Evolutionary conservation across 2,888 invertebrate species (phyloP).

Genomic region (Desoria tigrina): DNA sequence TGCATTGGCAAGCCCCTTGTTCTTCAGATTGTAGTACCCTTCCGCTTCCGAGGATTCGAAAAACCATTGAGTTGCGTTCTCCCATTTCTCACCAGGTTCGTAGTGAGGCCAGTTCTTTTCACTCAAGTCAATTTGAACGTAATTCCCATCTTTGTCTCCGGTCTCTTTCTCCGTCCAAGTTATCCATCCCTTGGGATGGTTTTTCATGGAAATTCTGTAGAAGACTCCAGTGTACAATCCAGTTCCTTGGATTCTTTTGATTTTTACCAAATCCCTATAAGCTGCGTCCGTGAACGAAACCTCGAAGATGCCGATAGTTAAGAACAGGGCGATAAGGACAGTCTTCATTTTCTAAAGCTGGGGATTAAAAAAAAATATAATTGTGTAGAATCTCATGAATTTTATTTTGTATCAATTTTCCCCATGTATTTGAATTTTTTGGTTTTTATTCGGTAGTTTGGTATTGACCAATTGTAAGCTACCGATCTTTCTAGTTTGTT

Average conservation of each 20-base stretch:
- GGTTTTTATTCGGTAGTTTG: no score
- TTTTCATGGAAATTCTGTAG: constrained; percentile 13
- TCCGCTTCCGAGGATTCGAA: constrained; percentile 10
- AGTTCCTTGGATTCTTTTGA: constrained; percentile 15
- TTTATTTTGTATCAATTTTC: no score
- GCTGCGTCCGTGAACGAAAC: no score
- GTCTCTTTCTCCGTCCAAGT: constrained; percentile 14
- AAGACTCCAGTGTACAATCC: constrained; percentile 17
- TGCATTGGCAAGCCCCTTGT: not conserved
- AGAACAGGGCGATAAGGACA: no score
- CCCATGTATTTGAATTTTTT: no score
- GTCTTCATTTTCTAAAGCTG: no score
- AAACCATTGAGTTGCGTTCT: constrained; percentile 13
- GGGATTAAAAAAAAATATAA: no score
- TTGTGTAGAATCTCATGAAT: no score
- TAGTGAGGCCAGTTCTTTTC: not conserved
- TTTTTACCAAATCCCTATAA: no score
- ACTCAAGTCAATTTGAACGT: constrained; percentile 9
- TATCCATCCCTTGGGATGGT: constrained; percentile 32
- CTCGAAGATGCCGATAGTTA: no score
- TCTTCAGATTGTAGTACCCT: constrained; percentile 1
- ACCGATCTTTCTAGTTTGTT: no score
- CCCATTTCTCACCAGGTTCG: not conserved
- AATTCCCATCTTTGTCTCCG: not conserved
- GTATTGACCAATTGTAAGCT: no score